phyloP scores from a whole-genome alignment of 2,113 vertebrate genomes.

The Taxidea taxus region DNA sequence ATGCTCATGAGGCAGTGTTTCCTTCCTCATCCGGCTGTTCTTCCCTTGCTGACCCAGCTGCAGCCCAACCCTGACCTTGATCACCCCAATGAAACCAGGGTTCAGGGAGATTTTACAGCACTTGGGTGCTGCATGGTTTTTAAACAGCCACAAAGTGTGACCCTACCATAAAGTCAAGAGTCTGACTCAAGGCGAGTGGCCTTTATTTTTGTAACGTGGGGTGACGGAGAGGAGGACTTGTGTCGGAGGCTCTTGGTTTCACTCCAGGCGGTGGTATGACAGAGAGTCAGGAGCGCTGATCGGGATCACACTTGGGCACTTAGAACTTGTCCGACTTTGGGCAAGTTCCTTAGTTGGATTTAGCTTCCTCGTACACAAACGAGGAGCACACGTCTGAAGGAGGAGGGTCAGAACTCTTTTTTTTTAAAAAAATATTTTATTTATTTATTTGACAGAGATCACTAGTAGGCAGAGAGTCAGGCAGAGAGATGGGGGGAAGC shows the following conservation, averaged over 20 bases:
- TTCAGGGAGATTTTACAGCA: background rate
- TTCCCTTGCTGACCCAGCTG: background rate
- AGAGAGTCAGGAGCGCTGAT: background rate
- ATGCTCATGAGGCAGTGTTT: background rate
- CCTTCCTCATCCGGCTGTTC: background rate
- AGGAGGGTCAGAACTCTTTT: background rate
- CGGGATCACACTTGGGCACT: background rate
- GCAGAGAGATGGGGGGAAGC: no score
- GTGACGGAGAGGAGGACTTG: background rate
- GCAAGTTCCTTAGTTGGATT: background rate
- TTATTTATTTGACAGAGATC: no score
- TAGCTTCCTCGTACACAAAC: no score
- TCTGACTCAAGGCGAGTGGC: background rate
- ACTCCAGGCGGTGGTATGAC: background rate
- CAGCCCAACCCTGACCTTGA: background rate
- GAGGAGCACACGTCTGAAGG: background rate
- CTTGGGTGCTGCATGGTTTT: background rate
- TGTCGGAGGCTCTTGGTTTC: background rate
- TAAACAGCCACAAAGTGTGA: background rate
- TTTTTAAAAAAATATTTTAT: no score
- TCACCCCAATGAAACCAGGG: background rate
- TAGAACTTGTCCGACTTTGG: background rate
- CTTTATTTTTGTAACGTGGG: background rate
- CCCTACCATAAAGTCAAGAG: background rate
- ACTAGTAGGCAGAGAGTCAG: no score